phyloP scores from a whole-genome alignment of 2,113 vertebrate genomes.

The Cololabis saira region DNA sequence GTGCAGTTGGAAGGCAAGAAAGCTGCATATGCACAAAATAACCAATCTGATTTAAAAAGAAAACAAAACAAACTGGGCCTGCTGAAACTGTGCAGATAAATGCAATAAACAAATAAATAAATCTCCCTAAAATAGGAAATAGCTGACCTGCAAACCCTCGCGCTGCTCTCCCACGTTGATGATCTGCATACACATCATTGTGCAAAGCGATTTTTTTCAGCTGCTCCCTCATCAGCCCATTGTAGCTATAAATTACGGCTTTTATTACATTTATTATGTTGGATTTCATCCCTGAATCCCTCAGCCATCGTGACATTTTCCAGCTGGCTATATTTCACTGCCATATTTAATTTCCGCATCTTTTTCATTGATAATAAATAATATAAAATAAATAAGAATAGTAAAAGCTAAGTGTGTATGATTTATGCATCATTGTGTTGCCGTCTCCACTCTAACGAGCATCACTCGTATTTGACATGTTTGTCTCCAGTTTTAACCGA shows the following conservation, averaged over 20 bases:
- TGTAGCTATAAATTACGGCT: too few relatives aligned
- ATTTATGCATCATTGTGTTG: too few relatives aligned
- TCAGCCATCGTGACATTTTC: too few relatives aligned
- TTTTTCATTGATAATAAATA: too few relatives aligned
- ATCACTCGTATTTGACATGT: too few relatives aligned
- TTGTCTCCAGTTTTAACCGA: not conserved
- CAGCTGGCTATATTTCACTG: too few relatives aligned
- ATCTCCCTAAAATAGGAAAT: not conserved
- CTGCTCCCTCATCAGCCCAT: not conserved
- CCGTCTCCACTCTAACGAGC: too few relatives aligned
- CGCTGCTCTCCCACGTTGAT: constrained; percentile 4
- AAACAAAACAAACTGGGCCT: constrained; percentile 6
- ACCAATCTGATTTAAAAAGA: constrained; percentile 23
- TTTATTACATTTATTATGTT: too few relatives aligned
- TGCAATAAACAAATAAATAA: not conserved
- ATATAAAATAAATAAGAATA: too few relatives aligned
- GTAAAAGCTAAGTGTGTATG: too few relatives aligned
- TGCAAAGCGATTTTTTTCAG: not conserved
- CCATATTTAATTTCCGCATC: too few relatives aligned
- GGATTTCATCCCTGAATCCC: too few relatives aligned
- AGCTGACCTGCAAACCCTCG: not conserved
- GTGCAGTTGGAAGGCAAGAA: constrained; percentile 11
- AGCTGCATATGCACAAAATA: constrained; percentile 12
- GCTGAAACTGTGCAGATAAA: not conserved
- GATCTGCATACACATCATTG: not conserved